Percentiles rank a stretch among this genome's conserved stretches.
These are phyloP conservation scores for Tautogolabrus adspersus DNA, from an alignment of 2,113 vertebrate genomes.

Conservation along the genomic window DNA sequence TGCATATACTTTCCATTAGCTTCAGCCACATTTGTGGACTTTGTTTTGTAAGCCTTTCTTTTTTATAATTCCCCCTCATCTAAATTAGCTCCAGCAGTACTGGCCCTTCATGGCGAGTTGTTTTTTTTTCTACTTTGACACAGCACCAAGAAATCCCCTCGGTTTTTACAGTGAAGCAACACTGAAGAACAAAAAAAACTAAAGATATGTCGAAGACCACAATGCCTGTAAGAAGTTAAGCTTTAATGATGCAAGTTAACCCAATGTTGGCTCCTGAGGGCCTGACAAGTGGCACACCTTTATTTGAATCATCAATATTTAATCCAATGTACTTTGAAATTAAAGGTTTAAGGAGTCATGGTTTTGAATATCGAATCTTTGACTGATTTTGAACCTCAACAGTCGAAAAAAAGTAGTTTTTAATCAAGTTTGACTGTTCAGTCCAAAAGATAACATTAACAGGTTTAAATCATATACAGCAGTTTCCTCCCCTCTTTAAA, in stretches of 20 bases:
- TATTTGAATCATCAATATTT: too few species aligned
- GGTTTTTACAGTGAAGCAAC: background rate
- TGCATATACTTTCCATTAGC: background rate
- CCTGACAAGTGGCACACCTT: too few species aligned
- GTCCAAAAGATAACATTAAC: too few species aligned
- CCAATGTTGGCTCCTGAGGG: background rate
- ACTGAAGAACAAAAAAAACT: constrained; percentile 7
- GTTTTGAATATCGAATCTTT: background rate
- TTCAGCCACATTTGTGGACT: background rate
- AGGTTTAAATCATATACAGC: background rate
- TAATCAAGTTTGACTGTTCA: too few species aligned
- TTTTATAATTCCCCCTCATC: background rate
- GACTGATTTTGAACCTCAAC: background rate
- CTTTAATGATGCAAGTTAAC: background rate
- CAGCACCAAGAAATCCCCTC: constrained; percentile 28
- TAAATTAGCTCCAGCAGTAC: constrained; percentile 18
- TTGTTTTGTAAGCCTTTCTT: constrained; percentile 5
- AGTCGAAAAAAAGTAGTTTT: too few species aligned
- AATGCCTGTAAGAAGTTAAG: background rate
- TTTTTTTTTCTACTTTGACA: constrained; percentile 6
- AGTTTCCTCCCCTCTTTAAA: background rate
- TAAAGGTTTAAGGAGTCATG: too few species aligned
- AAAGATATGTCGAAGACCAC: background rate
- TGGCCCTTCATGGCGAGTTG: background rate
- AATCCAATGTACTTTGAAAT: background rate